phyloP scores from a whole-genome alignment of 2,888 invertebrate species.

The Galeruca laticollis region DNA sequence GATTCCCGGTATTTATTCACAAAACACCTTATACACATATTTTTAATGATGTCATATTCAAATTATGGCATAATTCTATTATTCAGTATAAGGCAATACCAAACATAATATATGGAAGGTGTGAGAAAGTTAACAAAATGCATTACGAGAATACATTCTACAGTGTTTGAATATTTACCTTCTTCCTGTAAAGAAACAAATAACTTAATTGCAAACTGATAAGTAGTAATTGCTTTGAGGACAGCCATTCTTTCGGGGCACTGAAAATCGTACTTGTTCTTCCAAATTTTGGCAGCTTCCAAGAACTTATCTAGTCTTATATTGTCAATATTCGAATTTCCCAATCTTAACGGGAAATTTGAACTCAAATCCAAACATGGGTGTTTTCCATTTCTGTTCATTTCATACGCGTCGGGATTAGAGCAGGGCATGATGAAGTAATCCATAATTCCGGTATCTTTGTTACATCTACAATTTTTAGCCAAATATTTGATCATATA shows the following conservation, averaged over 20 bases:
- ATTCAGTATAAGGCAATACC: too few relatives aligned
- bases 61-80: too few relatives aligned
- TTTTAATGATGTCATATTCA: too few relatives aligned
- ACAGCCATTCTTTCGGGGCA: slow-evolving; percentile 11
- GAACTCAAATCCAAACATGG: slow-evolving; percentile 11
- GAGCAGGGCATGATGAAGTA: slow-evolving; percentile 18
- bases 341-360: slow-evolving; percentile 23
- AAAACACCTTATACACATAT: too few relatives aligned
- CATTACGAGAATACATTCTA: too few relatives aligned
- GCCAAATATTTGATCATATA: slow-evolving; percentile 19
- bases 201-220: slow-evolving; percentile 15
- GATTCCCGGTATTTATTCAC: too few relatives aligned
- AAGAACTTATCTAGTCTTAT: slow-evolving; percentile 19
- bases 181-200: slow-evolving; percentile 31
- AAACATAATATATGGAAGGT: too few relatives aligned
- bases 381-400: slow-evolving; percentile 1
- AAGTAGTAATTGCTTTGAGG: slow-evolving; percentile 11
- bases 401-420: slow-evolving; percentile 23
- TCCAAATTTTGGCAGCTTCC: slow-evolving; percentile 19
- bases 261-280: slow-evolving; percentile 11
- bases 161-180: slow-evolving; percentile 6
- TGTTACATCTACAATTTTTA: background rate
- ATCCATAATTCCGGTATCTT: slow-evolving; percentile 8
- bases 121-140: too few relatives aligned
- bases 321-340: slow-evolving; percentile 11